Evolutionary conservation across 2,888 invertebrate species (phyloP).

Genomic region (Strigamia transsilvanica): DNA sequence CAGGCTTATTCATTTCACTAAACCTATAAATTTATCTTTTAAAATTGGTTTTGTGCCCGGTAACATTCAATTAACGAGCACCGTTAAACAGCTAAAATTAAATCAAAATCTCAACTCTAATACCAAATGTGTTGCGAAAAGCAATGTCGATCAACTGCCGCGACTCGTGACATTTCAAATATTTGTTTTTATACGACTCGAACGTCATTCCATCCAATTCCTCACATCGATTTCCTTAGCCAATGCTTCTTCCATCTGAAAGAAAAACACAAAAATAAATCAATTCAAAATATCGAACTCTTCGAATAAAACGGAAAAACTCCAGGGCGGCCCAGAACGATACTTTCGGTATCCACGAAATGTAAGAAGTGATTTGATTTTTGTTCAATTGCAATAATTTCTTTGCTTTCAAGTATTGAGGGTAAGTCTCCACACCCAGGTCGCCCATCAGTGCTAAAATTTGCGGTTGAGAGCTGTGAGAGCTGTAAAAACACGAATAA

Average conservation of each 20-base stretch:
- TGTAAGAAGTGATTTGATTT: background rate
- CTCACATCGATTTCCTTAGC: conserved; percentile 11
- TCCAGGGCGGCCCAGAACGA: background rate
- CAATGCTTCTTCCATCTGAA: conserved; percentile 18
- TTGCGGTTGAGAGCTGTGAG: conserved; percentile 3
- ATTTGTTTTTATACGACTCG: conserved; percentile 37
- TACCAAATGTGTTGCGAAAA: conserved; percentile 36
- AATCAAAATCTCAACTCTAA: background rate
- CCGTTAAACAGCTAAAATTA: too few relatives aligned
- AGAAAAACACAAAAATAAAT: background rate
- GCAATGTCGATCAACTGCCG: conserved; percentile 33
- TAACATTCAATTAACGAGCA: too few relatives aligned
- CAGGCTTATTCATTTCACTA: too few relatives aligned
- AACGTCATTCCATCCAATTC: conserved; percentile 40
- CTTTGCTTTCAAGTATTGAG: background rate
- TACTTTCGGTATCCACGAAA: background rate
- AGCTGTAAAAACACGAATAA: background rate
- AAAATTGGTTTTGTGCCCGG: too few relatives aligned
- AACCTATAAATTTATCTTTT: too few relatives aligned
- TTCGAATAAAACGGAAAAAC: background rate
- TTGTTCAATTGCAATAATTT: background rate
- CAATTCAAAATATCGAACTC: background rate
- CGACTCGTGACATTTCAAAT: background rate
- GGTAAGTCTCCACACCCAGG: background rate
- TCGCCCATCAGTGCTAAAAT: background rate